These are phyloP conservation scores for Orientallactaga bullata DNA, from an alignment of 2,113 vertebrate species.

Conservation along the genomic window DNA sequence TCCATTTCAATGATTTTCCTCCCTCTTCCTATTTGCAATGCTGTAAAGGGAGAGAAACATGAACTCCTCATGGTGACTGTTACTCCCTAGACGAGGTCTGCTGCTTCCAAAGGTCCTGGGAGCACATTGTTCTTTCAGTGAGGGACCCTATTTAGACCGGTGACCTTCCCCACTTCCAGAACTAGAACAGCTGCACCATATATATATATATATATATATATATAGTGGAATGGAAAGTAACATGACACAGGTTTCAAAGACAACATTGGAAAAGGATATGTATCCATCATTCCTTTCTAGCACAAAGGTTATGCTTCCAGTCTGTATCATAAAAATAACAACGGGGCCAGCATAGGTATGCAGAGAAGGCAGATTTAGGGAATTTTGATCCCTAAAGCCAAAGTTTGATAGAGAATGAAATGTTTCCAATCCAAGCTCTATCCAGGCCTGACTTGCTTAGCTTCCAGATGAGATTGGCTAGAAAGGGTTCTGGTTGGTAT, in stretches of 20 bases:
- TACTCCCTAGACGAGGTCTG: neutral
- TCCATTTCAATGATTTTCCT: neutral
- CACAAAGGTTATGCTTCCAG: slow-evolving; percentile 3
- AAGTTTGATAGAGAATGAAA: slow-evolving; percentile 59
- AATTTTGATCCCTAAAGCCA: slow-evolving; percentile 27
- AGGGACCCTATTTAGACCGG: slow-evolving; percentile 73
- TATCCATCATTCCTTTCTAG: neutral
- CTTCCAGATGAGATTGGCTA: neutral
- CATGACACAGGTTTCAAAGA: slow-evolving; percentile 73
- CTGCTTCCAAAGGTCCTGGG: slow-evolving; percentile 30
- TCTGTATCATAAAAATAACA: slow-evolving; percentile 70
- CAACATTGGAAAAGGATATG: slow-evolving; percentile 42
- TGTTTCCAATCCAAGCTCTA: neutral
- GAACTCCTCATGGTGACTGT: neutral
- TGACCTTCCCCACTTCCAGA: slow-evolving; percentile 69
- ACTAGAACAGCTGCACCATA: slow-evolving; percentile 72
- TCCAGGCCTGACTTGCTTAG: neutral
- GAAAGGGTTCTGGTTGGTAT: neutral
- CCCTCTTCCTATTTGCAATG: neutral
- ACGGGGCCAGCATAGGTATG: neutral
- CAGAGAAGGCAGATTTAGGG: neutral
- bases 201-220: slow-evolving; percentile 56
- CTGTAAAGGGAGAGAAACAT: neutral
- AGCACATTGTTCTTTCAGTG: neutral
- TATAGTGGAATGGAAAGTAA: slow-evolving; percentile 75